Percentiles rank a stretch among this genome's conserved stretches.
Conservation (phyloP, 2,888 invertebrate genomes). For the Stenodema calcarata region DNA sequence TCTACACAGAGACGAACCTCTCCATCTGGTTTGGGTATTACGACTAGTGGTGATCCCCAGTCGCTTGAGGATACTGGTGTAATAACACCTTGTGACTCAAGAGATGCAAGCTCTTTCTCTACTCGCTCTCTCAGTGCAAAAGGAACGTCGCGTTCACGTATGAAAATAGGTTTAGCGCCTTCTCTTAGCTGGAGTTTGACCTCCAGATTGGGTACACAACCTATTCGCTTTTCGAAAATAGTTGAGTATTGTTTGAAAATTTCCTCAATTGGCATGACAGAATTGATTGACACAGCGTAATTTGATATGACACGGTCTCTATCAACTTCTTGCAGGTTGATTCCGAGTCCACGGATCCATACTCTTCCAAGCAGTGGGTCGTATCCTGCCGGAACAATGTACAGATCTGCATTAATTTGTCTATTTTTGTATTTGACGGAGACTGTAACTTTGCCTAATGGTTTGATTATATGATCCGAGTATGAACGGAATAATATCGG, state of each 20-base stretch:
- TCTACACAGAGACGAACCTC: slow-evolving; percentile 25
- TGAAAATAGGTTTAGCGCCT: slow-evolving; percentile 28
- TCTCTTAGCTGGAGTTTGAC: slow-evolving; percentile 41
- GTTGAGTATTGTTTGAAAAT: not conserved
- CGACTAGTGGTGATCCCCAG: slow-evolving; percentile 35
- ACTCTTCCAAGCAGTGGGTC: slow-evolving; percentile 26
- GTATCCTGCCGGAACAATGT: slow-evolving; percentile 35
- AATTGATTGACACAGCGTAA: not conserved
- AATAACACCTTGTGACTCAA: slow-evolving; percentile 32
- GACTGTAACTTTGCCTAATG: slow-evolving; percentile 26
- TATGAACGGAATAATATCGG: slow-evolving; percentile 29
- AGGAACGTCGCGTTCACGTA: slow-evolving; percentile 42
- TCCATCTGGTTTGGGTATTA: slow-evolving; percentile 27
- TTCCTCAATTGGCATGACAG: not conserved
- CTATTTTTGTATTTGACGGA: not conserved
- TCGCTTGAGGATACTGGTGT: slow-evolving; percentile 45
- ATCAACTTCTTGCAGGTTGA: slow-evolving; percentile 19
- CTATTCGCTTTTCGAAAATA: slow-evolving; percentile 33
- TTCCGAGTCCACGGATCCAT: slow-evolving; percentile 38
- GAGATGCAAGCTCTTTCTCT: slow-evolving; percentile 22
- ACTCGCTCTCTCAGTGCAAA: slow-evolving; percentile 26
- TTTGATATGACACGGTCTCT: not conserved
- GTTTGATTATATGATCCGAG: slow-evolving; percentile 23
- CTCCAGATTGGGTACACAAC: slow-evolving; percentile 26
- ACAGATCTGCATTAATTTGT: slow-evolving; percentile 29